Evolutionary conservation across 1,140 invertebrate genomes (phyloP).

Genomic region (Sminthurides bifidus): DNA sequence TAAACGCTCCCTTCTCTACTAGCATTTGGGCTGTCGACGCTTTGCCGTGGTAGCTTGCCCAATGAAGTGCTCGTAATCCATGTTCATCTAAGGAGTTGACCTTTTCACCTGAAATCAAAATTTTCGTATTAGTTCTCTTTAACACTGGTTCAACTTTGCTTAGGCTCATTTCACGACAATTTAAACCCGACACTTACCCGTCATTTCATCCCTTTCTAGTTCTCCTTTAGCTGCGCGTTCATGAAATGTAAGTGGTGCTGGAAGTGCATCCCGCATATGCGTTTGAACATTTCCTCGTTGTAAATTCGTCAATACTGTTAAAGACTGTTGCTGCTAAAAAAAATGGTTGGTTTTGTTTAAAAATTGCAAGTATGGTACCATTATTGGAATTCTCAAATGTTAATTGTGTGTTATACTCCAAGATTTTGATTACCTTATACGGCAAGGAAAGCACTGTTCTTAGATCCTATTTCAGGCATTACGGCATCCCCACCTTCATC

Average conservation of each 20-base stretch:
- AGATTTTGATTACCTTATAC: conserved; percentile 22
- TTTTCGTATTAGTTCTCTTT: not conserved
- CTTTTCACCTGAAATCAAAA: conserved; percentile 15
- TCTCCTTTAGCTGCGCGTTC: conserved; percentile 21
- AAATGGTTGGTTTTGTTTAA: too few species aligned
- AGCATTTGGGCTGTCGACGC: conserved; percentile 12
- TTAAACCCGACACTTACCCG: not conserved
- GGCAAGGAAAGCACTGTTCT: conserved; percentile 29
- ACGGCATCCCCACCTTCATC: too few species aligned
- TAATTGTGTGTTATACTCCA: not conserved
- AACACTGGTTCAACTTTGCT: not conserved
- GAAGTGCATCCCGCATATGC: conserved; percentile 13
- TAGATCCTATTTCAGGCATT: conserved; percentile 24
- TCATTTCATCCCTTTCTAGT: conserved; percentile 5
- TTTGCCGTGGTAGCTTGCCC: conserved; percentile 23
- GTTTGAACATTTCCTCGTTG: conserved; percentile 30
- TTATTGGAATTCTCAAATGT: not conserved
- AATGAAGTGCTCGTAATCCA: conserved; percentile 15
- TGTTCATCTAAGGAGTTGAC: conserved; percentile 18
- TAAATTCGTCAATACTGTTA: conserved; percentile 29
- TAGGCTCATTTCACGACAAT: not conserved
- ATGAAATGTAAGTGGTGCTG: conserved; percentile 22
- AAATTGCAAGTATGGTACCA: not conserved
- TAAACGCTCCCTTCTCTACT: conserved; percentile 14
- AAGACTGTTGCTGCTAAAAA: conserved; percentile 10